Percentiles rank a stretch among this genome's conserved stretches.
Evolutionary conservation across 1,140 invertebrate species (phyloP).

Genomic region (Pseudomyrmex dendroicus): DNA sequence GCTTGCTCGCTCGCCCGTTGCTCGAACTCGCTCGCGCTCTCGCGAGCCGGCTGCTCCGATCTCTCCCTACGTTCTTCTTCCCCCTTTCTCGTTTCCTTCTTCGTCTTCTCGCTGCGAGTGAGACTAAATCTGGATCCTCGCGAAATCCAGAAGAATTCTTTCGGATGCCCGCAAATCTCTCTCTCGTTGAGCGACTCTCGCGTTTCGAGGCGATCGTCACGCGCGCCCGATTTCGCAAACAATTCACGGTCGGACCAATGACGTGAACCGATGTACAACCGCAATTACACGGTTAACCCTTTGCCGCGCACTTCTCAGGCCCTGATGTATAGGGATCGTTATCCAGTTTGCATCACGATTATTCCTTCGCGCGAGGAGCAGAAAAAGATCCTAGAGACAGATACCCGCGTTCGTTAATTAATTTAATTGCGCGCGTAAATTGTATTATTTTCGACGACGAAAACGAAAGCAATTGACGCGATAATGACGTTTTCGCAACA

Average conservation of each 20-base stretch:
- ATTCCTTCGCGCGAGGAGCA: not conserved
- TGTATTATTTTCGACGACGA: not conserved
- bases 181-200: constrained; percentile 17
- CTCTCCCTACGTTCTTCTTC: not conserved
- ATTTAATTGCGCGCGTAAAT: not conserved
- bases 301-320: not conserved
- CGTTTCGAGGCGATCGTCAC: constrained; percentile 37
- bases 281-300: constrained; percentile 18
- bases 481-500: constrained; percentile 25
- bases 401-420: not conserved
- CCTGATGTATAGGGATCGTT: not conserved
- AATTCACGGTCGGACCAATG: constrained; percentile 39
- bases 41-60: not conserved
- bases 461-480: constrained; percentile 21
- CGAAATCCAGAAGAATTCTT: constrained; percentile 59
- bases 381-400: not conserved
- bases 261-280: constrained; percentile 32
- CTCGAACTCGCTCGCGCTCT: constrained; percentile 1
- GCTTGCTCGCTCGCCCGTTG: not conserved
- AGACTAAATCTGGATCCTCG: constrained; percentile 70
- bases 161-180: constrained; percentile 52
- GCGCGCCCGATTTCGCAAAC: constrained; percentile 21
- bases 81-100: not conserved
- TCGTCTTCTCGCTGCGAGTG: constrained; percentile 7
- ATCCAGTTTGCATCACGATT: not conserved